Evolutionary conservation across 2,888 invertebrate species (phyloP), one percentile per base, ranked within the genome.

Genomic region (Lacanobia wlatinum): DNA sequence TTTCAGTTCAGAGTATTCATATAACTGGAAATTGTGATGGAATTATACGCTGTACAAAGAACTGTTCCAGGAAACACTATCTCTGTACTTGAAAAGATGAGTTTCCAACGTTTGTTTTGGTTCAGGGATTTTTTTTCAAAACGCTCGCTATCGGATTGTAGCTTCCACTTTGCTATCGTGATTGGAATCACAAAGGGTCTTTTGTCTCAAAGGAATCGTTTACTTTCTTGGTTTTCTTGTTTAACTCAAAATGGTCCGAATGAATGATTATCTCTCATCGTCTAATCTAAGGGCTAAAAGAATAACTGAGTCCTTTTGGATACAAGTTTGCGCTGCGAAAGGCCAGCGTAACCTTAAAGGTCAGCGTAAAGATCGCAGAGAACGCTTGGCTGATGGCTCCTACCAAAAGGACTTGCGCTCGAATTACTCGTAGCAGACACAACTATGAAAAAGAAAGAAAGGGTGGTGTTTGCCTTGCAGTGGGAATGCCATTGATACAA

Each of bases 161-260:
- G 56, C 38, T 38, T 62, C 72, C 40, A 48, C 52, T 77, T 18
- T 46, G 43, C 14, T 79, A 73, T 60, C 64, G 18, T 55, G 65
- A 76, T 79, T 65, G 73, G 56, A 64, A 79, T 76, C 65, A 48
- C 55, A 65, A 64, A 73, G 28, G 73, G 34, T 52, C 12, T 14
- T 34, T 61, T 38, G 46, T 65, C 21, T 61, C 50, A 5, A 40
- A 60, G 34, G 60, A n/a, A 79, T 21, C 12, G n/a, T 72, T 48
- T 46, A 12, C 18, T 72, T 56, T 23, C 23, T n/a, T 12, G 4
- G 7, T 46, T 59, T 59, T 48, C 38, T 18, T 23, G 10, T 16
- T 52, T 70, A 16, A 14, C 2, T 61, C 14, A 46, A 8, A 70
- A 70, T 46, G n/a, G 21, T 46, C 10, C 18, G 18, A 34, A 59